Evolutionary conservation across 2,113 vertebrate genomes (phyloP), one percentile per base, ranked within the genome.

Genomic region (Otus sunia): DNA sequence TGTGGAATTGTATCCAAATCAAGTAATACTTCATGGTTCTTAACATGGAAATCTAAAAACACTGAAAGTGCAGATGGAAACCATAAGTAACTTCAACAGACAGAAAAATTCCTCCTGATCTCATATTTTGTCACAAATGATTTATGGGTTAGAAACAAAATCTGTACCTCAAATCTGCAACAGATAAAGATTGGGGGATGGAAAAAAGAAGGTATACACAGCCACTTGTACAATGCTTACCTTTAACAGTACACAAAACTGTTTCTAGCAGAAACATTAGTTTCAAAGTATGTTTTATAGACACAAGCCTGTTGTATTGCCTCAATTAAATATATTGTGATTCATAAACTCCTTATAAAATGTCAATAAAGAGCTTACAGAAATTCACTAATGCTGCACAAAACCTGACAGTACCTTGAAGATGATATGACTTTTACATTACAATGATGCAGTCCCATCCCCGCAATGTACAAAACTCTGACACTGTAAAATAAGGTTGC

Each of bases 41-140:
- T 89, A 56, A 95, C 52, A 26, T 1, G 4, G 69, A 91, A 50
- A 80, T 79, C 80, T 75, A 67, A 85, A 74, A 80, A 18, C 55
- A 67, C 36, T 20, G 27, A 10, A 89, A 80, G 37, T 47, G 36
- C 87, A 96, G 50, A 94, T 95, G 94, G 94, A 92, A 97, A 66
- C 66, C 56, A 72, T 86, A 96, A 97, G 50, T 32, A 93, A 93
- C 8, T 78, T 63, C 60, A 72, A 62, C 29, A 91, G 63, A 45
- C 39, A 63, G 36, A 84, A 86, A 81, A 95, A 66, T 27, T 84
- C 49, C 62, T 76, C 71, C 58, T 74, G 60, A 82, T 86, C 86
- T 91, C 55, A 11, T 47, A 58, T 41, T 83, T 86, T 88, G 52
- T 79, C 77, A 82, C 43, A 71, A 83, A 37, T 60, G 22, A 91